Percentiles rank a stretch among this genome's conserved stretches.
phyloP scores from a whole-genome alignment of 2,888 invertebrate species.

The Torymus auratus region DNA sequence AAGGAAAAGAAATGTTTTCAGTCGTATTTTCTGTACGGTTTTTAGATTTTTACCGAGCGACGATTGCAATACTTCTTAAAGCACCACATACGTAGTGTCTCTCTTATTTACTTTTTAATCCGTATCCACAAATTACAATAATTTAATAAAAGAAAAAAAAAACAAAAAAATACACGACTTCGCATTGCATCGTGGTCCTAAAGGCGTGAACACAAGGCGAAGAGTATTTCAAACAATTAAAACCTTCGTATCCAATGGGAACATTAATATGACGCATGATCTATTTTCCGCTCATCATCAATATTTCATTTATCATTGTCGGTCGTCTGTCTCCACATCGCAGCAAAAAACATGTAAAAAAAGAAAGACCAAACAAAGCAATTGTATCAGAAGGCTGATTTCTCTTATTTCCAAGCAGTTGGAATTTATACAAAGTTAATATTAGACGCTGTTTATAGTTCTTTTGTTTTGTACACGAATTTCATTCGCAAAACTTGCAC shows the following conservation, averaged over 20 bases:
- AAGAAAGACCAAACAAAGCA: conserved; percentile 12
- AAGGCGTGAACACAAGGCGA: conserved; percentile 28
- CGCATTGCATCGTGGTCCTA: conserved; percentile 27
- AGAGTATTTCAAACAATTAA: conserved; percentile 38
- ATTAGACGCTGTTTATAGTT: conserved; percentile 9
- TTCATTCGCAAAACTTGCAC: conserved; percentile 34
- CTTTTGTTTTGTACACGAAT: conserved; percentile 40
- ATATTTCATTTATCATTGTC: conserved; percentile 45
- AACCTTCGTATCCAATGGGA: conserved; percentile 50
- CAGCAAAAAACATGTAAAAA: conserved; percentile 31
- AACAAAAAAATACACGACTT: too few species aligned
- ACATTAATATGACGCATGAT: conserved; percentile 52
- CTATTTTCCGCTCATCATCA: conserved; percentile 38
- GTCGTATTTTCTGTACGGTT: conserved; percentile 14
- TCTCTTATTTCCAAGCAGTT: neutral
- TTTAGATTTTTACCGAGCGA: conserved; percentile 29
- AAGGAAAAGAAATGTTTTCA: conserved; percentile 42
- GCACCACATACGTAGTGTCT: conserved; percentile 39
- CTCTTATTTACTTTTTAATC: conserved; percentile 30
- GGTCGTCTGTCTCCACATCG: conserved; percentile 34
- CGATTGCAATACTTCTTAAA: conserved; percentile 32
- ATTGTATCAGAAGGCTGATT: neutral
- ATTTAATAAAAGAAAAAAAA: conserved; percentile 45
- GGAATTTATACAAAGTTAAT: conserved; percentile 36
- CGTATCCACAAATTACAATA: conserved; percentile 54